Evolutionary conservation across 1,140 invertebrate species (phyloP), one percentile per base, ranked within the genome.

Genomic region (Patella vulgata): DNA sequence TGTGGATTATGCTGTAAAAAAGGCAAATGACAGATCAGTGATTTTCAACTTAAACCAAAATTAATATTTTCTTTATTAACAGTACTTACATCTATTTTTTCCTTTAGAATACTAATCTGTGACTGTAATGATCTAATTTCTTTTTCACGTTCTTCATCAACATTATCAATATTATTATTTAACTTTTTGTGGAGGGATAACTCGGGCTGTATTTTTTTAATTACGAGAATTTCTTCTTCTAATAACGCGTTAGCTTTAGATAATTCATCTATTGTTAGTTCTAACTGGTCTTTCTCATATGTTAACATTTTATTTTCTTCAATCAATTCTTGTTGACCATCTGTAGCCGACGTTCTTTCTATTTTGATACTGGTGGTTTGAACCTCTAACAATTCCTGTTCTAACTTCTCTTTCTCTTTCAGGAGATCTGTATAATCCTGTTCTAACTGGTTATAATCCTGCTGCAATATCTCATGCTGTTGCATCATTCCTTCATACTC

Each of bases 361-460:
- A 67, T 55, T 30, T 68, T 62, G 33, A 70, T 65, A 68, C 50
- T 68, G 8, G 67, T 65, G 33, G 71, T 70, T 36, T 76, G 71
- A 27, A 70, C 62, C 25, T 74, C 70, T 2, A 76, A 46, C 23
- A 71, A 68, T 27, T 74, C 74, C 51, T 74, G 68, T 57, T 80
- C 78, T 12, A 80, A 44, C 42, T 71, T 70, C 43, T 79, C 76
- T 47, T 80, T 80, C 27, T 77, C 76, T 25, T 64, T 66, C 14
- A 80, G 59, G 17, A 80, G 44, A 31, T 78, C 76, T 21, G 70
- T 68, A 70, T 74, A 80, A 46, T 80, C 78, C 27, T 73, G 68
- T 42, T 74, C 72, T 17, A 78, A 54, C 60, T 78, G 78, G n/a
- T 33, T 71, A 46, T 71, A 78, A 31, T 80, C 78, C 48, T 73